A percentile compares a stretch with the other conserved stretches of the same genome.
phyloP scores from a whole-genome alignment of 2,888 invertebrate genomes.

The Scaptodrosophila latifasciaeformis region DNA sequence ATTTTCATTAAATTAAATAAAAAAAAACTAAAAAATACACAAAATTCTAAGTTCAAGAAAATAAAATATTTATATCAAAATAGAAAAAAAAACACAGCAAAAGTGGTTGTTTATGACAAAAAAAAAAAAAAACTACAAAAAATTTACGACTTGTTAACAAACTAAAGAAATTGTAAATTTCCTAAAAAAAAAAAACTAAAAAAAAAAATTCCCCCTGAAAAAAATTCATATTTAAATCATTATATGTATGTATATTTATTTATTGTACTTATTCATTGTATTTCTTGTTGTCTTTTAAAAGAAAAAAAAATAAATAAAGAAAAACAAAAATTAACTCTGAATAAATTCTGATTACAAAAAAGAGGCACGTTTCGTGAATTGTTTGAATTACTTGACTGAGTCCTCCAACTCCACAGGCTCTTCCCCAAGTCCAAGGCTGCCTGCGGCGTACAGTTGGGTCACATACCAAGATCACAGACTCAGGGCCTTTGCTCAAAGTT shows the following conservation, averaged over 20 bases:
- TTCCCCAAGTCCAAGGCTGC: too few species aligned
- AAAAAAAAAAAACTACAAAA: background rate
- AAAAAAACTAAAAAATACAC: too few species aligned
- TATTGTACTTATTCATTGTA: slow-evolving; percentile 26
- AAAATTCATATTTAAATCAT: background rate
- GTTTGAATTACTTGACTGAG: too few species aligned
- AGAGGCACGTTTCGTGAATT: too few species aligned
- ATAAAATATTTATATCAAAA: background rate
- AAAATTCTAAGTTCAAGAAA: too few species aligned
- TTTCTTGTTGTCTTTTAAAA: slow-evolving; percentile 51
- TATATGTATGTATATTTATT: slow-evolving; percentile 1
- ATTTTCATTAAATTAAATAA: too few species aligned
- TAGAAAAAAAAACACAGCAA: background rate
- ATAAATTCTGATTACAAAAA: background rate
- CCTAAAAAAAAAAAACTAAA: background rate
- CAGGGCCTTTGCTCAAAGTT: too few species aligned
- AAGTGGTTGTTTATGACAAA: background rate
- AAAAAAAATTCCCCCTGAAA: background rate
- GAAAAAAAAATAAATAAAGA: background rate
- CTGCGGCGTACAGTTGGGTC: too few species aligned
- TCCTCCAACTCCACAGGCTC: too few species aligned
- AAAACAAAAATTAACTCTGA: background rate
- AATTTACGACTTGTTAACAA: background rate
- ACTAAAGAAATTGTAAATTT: background rate
- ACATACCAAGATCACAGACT: too few species aligned